Evolutionary conservation across 2,113 vertebrate genomes (phyloP).

Genomic region (Rhabdornis inornatus): DNA sequence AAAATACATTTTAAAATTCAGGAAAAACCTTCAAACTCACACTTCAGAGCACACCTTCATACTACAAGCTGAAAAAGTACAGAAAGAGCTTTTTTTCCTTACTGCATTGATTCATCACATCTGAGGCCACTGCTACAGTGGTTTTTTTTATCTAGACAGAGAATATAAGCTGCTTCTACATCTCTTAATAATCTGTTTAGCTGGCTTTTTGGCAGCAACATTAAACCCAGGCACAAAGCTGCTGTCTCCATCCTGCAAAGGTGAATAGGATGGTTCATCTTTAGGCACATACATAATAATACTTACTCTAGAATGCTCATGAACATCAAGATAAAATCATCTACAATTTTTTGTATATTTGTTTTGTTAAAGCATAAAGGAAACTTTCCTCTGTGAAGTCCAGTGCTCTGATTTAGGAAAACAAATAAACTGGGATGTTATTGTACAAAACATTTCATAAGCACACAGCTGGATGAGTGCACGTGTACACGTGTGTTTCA

Average conservation of each 20-base stretch:
- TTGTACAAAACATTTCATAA: background rate
- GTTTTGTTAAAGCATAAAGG: background rate
- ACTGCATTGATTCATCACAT: background rate
- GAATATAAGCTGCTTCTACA: background rate
- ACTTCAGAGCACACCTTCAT: background rate
- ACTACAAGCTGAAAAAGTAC: background rate
- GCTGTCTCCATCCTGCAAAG: background rate
- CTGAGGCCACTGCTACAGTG: background rate
- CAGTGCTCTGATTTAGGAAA: background rate
- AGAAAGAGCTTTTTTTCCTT: background rate
- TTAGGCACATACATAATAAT: background rate
- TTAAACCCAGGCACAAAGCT: background rate
- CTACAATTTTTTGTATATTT: background rate
- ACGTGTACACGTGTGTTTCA: background rate
- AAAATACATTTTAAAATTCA: background rate
- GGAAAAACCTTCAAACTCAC: background rate
- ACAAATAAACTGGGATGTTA: background rate
- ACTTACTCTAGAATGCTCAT: background rate
- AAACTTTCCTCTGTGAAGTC: background rate
- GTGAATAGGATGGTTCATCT: background rate
- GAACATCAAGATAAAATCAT: background rate
- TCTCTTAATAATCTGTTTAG: background rate
- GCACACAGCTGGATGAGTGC: fast-evolving
- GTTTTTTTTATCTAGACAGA: background rate
- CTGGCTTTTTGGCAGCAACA: background rate